phyloP scores from a whole-genome alignment of 2,797 vertebrate genomes.

The Sebastes paucispinis region DNA sequence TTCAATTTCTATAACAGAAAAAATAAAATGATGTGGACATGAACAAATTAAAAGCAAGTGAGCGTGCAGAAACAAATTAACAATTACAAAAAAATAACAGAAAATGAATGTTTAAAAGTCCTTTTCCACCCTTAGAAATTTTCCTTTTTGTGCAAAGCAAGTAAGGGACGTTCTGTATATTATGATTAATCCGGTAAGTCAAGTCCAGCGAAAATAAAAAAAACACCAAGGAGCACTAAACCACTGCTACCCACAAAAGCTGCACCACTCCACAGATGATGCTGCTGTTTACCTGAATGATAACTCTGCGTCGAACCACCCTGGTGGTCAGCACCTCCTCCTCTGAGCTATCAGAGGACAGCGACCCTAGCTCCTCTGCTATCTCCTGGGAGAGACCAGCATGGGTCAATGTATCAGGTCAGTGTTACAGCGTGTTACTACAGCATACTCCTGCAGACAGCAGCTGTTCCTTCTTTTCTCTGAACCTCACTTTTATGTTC shows the following conservation, averaged over 20 bases:
- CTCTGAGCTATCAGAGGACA: constrained; percentile 95
- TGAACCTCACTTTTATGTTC: constrained; percentile 40
- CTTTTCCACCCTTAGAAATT: not conserved
- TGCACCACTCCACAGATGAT: constrained; percentile 8
- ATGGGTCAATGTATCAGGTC: constrained; percentile 29
- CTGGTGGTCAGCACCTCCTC: constrained; percentile 96
- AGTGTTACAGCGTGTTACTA: not conserved
- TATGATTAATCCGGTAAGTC: not conserved
- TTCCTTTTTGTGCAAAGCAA: not conserved
- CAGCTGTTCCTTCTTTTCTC: constrained; percentile 45
- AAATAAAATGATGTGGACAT: not conserved
- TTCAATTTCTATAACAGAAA: not conserved
- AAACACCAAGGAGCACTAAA: not conserved
- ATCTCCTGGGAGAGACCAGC: constrained; percentile 89
- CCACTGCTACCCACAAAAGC: not conserved
- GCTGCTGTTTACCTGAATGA: constrained; percentile 91
- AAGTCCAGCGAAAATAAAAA: not conserved
- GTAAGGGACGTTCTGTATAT: not conserved
- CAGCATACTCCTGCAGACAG: constrained; percentile 22
- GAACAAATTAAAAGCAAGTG: not conserved
- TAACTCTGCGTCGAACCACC: constrained; percentile 94
- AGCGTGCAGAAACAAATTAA: not conserved
- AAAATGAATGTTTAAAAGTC: not conserved
- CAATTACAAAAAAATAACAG: not conserved
- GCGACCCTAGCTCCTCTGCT: constrained; percentile 90